Conservation (phyloP, 1,140 invertebrate genomes). For the Alviniconcha marisindica region DNA sequence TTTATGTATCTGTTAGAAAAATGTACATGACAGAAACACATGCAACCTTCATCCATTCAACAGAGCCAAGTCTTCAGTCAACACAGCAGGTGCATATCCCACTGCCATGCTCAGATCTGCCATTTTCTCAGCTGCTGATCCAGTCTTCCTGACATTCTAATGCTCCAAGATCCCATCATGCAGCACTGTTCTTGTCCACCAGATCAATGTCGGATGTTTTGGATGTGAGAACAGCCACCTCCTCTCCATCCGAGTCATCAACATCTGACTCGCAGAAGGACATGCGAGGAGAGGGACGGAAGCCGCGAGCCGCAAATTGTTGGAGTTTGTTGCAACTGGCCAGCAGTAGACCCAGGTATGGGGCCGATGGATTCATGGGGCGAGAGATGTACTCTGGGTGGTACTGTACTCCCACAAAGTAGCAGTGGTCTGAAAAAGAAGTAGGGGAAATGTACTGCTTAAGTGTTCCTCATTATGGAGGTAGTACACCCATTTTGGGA, state of each 20-base stretch:
- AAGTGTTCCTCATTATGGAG: no score
- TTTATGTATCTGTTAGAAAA: background rate
- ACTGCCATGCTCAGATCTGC: no score
- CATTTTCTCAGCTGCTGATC: no score
- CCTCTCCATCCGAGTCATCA: conserved; percentile 36
- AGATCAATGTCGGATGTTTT: background rate
- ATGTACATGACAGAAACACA: background rate
- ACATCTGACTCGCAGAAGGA: conserved; percentile 63
- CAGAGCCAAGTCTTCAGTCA: background rate
- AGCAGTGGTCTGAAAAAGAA: conserved; percentile 84
- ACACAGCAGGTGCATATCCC: no score
- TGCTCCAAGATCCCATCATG: background rate
- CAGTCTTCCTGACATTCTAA: background rate
- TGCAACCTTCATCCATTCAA: background rate
- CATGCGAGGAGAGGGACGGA: conserved; percentile 67
- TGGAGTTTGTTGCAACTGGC: conserved; percentile 67
- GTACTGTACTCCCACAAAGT: conserved; percentile 97
- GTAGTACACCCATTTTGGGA: no score
- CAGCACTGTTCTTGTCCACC: background rate
- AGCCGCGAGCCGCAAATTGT: conserved; percentile 59
- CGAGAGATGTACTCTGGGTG: conserved; percentile 98
- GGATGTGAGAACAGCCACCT: conserved; percentile 16
- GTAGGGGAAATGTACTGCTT: no score
- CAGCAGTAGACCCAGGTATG: conserved; percentile 96
- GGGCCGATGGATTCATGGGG: conserved; percentile 94